Conservation (phyloP, 92 coral and sea anemone genomes). For the Hydrozoanthus gracilis region DNA sequence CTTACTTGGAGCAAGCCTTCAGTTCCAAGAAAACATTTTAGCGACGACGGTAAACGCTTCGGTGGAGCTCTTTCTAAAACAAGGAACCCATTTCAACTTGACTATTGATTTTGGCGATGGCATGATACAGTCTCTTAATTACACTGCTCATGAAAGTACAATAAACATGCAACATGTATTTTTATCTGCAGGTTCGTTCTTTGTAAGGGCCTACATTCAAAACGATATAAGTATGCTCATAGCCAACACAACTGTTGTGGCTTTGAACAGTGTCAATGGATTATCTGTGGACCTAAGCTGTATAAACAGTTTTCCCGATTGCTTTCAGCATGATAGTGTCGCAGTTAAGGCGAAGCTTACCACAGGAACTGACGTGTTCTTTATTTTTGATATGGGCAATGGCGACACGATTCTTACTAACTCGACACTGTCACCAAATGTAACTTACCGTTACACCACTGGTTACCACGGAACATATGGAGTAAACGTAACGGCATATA, state of each 20-base stretch:
- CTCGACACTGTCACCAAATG: background rate
- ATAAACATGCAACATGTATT: background rate
- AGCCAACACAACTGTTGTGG: background rate
- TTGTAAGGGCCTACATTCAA: background rate
- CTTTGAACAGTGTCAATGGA: background rate
- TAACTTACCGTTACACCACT: slow-evolving; percentile 11
- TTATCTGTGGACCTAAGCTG: background rate
- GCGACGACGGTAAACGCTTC: background rate
- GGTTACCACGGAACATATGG: background rate
- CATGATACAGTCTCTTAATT: background rate
- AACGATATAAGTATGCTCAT: slow-evolving; percentile 9
- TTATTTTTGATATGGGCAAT: background rate
- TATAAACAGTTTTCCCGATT: background rate
- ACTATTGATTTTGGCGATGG: slow-evolving; percentile 18
- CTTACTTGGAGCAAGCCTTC: slow-evolving; percentile 10
- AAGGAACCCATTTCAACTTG: slow-evolving; percentile 27
- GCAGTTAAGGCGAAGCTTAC: slow-evolving; percentile 11
- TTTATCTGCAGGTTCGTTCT: background rate
- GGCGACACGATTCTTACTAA: background rate
- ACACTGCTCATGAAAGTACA: background rate
- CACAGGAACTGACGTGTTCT: slow-evolving; percentile 6
- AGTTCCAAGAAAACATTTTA: background rate
- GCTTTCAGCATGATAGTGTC: slow-evolving; percentile 32
- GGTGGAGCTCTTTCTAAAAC: background rate
- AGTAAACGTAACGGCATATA: slow-evolving; percentile 17